Base-by-base conservation (phyloP, 2,113 vertebrate species). In the Alligator sinensis region DNA sequence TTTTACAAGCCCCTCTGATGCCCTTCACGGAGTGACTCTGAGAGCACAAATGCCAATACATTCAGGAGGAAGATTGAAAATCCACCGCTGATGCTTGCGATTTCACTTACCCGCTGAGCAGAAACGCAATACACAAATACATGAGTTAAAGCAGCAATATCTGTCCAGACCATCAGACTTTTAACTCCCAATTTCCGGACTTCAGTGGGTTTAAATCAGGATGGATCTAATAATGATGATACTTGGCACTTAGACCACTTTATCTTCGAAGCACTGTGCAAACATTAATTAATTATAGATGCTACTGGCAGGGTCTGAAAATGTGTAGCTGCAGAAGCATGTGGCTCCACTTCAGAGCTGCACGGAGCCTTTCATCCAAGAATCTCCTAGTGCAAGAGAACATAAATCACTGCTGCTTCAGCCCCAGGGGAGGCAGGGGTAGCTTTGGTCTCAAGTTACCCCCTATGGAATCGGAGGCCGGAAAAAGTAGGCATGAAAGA, bases 251-350 rank as follows among this genome's bases (percentile, higher is more conserved):
- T 96, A 79, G 2, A 63, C 86, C 91, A 90, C 90, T 96, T 96
- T 96, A 95, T 95, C 96, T 92, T 92, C 92, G 94, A 95, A 94
- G 93, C 93, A 28, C 93, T 82, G 88, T 87, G 24, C 93, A 96
- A 94, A 96, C 91, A 95, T 93, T 94, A 89, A 95, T 96, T 95
- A 94, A 95, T 96, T 92, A 91, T 15, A 95, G 94, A 90, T 90
- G n/a, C 47, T 47, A 47, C 95, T 94, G 93, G 2, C 62, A 38
- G 72, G 0, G 91, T 38, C 88, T 92, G 95, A 68, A 8, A 54
- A 74, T n/a, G 88, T 3, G 11, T 78, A 38, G 90, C 95, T 86
- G 91, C 93, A 90, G 95, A 92, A 88, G 90, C 80, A 14, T 28
- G 1, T 2, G 13, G 70, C 74, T 70, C n/a, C 19, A 18, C 34